phyloP scores from a whole-genome alignment of 2,888 invertebrate genomes.

The Lomographa bimaculata region DNA sequence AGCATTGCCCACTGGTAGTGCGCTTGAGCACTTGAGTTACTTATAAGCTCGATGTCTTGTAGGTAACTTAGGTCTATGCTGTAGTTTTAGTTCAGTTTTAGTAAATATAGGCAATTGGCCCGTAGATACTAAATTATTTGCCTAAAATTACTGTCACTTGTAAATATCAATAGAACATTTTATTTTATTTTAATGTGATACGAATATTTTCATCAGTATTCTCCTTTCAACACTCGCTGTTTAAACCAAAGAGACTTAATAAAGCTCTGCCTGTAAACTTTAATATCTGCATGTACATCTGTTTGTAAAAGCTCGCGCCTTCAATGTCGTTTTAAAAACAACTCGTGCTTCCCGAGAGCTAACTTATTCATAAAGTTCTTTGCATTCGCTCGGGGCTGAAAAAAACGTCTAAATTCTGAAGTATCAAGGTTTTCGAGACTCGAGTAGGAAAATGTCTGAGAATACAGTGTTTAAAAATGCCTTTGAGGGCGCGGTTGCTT shows the following conservation, averaged over 20 bases:
- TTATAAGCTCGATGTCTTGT: no score
- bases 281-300: conserved; percentile 4
- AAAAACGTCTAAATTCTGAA: conserved; percentile 19
- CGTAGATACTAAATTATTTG: no score
- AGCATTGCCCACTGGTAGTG: no score
- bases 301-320: conserved; percentile 5
- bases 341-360: conserved; percentile 18
- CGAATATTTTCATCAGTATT: not conserved
- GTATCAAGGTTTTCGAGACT: conserved; percentile 22
- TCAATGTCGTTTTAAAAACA: conserved; percentile 21
- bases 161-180: no score
- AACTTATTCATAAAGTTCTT: conserved; percentile 33
- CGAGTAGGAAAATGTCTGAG: conserved; percentile 10
- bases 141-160: no score
- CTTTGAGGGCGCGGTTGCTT: conserved; percentile 16
- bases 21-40: no score
- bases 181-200: no score
- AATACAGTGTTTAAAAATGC: conserved; percentile 18
- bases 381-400: conserved; percentile 16
- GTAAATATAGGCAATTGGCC: no score
- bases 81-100: no score
- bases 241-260: not conserved
- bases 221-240: not conserved
- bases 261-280: not conserved
- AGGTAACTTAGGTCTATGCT: no score